Evolutionary conservation across 2,797 vertebrate species (phyloP), one percentile per base, ranked within the genome.

Genomic region (Lacerta agilis): DNA sequence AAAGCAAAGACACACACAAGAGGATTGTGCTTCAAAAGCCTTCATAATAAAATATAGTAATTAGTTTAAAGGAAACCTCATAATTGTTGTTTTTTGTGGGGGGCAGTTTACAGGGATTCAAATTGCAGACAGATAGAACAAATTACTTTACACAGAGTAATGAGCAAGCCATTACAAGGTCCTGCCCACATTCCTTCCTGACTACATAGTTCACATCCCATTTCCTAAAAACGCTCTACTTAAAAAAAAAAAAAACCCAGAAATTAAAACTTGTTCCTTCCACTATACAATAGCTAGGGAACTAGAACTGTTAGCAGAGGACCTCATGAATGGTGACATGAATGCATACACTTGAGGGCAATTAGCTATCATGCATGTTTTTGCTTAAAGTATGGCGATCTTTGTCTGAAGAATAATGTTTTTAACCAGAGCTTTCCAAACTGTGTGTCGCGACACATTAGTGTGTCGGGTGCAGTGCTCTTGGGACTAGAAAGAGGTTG

Each of bases 71-170:
- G 88, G 95, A 96, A 97, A 96, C 95, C 93, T 94, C 83, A 86
- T 95, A 96, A 95, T 94, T 94, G 91, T 96, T 92, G 91, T 72
- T 88, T 87, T 29, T 71, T 77, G 1, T 33, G 33, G 33, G 33
- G 33, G 33, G 49, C 69, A 88, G 91, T 95, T 95, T 94, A 93
- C 92, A 94, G 94, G 94, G 95, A 96, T 95, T 93, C 92, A 91
- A 96, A 94, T 94, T 93, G 92, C 92, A 96, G 95, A 96, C 92
- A 96, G 96, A 96, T 96, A 95, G 96, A 96, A 95, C 92, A 97
- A 96, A 97, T 97, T 95, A 94, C 92, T 96, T 97, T 93, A 93
- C 92, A 94, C 73, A 7, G 89, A 45, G 79, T 95, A 96, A 97
- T 97, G 96, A 97, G 88, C 83, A 94, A 95, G 83, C n/a, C 86